Evolutionary conservation across 2,113 vertebrate species (phyloP), one percentile per base, ranked within the genome.

Genomic region (Galeopterus variegatus): DNA sequence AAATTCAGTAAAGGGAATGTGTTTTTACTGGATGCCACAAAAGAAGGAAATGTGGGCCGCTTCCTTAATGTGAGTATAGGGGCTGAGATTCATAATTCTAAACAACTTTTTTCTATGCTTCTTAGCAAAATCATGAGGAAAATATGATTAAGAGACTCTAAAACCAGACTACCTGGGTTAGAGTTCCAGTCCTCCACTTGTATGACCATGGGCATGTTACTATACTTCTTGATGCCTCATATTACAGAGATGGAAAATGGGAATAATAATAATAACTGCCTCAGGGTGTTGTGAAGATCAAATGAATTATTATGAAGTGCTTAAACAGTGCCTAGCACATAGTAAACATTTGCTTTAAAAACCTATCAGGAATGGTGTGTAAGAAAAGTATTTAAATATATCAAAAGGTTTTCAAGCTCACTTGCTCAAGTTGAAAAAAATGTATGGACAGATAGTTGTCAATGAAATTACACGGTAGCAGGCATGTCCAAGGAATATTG

Each of bases 21-120:
- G 24, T 99, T 99, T 97, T 84, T 99, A 41, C 93, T 99, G 88
- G 99, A 99, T 97, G 99, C 99, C 84, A 99, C 99, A 69, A 99
- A 98, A 97, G 99, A 99, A 98, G 99, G 99, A 96, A 99, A 99
- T 56, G 99, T 99, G 76, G 99, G 99, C 90, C 99, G 99, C 76
- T 99, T 99, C 97, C 98, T 99, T 86, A 99, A 99, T 6, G 99
- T 99, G 98, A 98, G 99, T 99, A 97, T 65, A 33, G 83, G 41
- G 33, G 19, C 73, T 93, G 67, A 94, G 33, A 58, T 95, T 91
- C 26, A 31, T 69, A 19, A 83, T 73, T 85, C 85, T 90, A 76
- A 93, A 80, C 41, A 82, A 56, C n/a, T 91, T 79, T 97, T 81
- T 84, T 73, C 21, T 79, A 0, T 92, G 67, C 60, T 87, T 65